Evolutionary conservation across 1,140 invertebrate genomes (phyloP), one percentile per base, ranked within the genome.

Genomic region (Bathynomus jamesi): DNA sequence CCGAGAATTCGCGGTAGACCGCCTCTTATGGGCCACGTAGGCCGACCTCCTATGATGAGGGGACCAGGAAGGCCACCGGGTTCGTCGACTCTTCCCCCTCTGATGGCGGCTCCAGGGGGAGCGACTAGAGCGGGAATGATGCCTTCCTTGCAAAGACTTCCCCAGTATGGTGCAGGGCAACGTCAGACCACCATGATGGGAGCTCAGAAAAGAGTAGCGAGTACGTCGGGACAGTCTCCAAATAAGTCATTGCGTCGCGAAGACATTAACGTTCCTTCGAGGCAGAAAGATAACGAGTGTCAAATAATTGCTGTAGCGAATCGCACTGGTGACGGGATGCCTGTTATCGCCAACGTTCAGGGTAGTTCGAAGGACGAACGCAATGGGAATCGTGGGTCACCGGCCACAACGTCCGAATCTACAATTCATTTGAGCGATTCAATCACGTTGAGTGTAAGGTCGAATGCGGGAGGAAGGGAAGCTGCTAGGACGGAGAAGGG

Each of bases 271-370:
- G 78, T 87, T 10, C 86, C 86, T 0, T 85, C 85, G 72, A 83
- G 85, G 73, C 86, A 87, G 72, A 86, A 87, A 72, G 85, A 87
- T 74, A 85, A 86, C 8, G 86, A 87, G 70, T 87, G 87, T 80
- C 85, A 87, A 73, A 85, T 87, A 13, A 89, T 90, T 79, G 87
- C 88, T 3, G 86, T 89, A 81, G 89, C 89, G 76, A 89, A 89
- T 67, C 86, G 89, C 13, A 53, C 40, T 76, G 86, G 87, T 60
- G 88, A 89, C 7, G 88, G 89, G 1, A 74, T 90, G 32, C 89
- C 89, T 0, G 84, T 90, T 77, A 91, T 91, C 70, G 86, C 89
- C 65, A 90, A 88, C 79, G 87, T 91, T 65, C 88, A 90, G 80
- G 88, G 87, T 60, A 82, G 83, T 80, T 72, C 70, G 25, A 63